Base-by-base conservation (phyloP, 1,140 invertebrate species). In the Pseudobourletiella spinata region DNA sequence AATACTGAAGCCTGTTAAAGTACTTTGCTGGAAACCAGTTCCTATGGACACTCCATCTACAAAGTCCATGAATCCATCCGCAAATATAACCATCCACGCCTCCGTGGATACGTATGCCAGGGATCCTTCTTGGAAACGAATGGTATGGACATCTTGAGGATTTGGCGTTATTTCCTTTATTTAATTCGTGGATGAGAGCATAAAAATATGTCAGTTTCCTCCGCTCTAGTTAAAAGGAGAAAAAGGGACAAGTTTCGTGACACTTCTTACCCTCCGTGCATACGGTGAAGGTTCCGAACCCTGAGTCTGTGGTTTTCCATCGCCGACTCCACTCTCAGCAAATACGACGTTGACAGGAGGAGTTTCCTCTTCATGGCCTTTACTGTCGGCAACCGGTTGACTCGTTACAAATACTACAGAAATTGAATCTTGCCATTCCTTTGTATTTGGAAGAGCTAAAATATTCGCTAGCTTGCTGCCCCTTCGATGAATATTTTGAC, bases 41-140 rank as follows among this genome's bases (percentile, higher is more conserved):
- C 85, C 84, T 63, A 86, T 84, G 15, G 82, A 83, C 6, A 86
- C 72, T 3, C 84, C 84, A 73, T 87, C 84, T 48, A 86, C 84
- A 65, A 86, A 84, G 70, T 87, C 86, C 71, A 87, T 85, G 30
- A 87, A 72, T 2, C 81, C 83, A 76, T 86, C 85, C 2, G 85
- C 85, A 72, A 86, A 81, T 56, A 87, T 83, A 39, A 86, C 83
- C 84, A 86, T 86, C 82, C 83, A 86, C 1, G 84, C 84, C 22
- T 86, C 81, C 4, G 81, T 80, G 4, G 77, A 77, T 65, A 83
- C 81, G 14, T 68, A 61, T 54, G 65, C 70, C 48, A 71, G 63
- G 44, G 69, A 65, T 11, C 68, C 70, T 64, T 71, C 67, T 51
- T 71, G 59, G 48, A 70, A 69, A 39, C 56, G 60, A 3, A 67